These are phyloP conservation scores for Coenobita brevimanus DNA, from an alignment of 1,140 invertebrate species.

Conservation along the genomic window DNA sequence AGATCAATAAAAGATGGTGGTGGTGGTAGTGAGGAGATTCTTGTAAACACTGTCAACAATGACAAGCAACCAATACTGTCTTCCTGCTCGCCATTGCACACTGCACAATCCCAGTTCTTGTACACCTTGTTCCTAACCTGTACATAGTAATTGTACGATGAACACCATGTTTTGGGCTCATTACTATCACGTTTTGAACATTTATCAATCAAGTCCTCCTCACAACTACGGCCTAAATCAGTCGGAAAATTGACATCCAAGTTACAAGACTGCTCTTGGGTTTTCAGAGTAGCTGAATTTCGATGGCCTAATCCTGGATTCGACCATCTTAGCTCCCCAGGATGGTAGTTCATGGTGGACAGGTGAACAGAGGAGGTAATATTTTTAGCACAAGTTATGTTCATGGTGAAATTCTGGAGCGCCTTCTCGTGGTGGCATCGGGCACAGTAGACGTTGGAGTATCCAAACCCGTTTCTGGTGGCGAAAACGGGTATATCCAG, in stretches of 20 bases:
- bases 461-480: constrained; percentile 13
- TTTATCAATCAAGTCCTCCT: constrained; percentile 4
- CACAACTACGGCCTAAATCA: constrained; percentile 17
- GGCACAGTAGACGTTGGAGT: constrained; percentile 58
- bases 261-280: background rate
- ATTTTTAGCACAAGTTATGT: constrained; percentile 5
- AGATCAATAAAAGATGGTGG: constrained; percentile 36
- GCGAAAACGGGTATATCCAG: constrained; percentile 63
- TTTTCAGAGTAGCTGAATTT: background rate
- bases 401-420: background rate
- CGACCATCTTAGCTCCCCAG: constrained; percentile 42
- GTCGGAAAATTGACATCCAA: constrained; percentile 9
- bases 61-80: constrained; percentile 36
- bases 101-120: constrained; percentile 65
- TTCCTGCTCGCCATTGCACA: constrained; percentile 45
- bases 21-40: background rate
- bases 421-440: constrained; percentile 47
- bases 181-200: constrained; percentile 6
- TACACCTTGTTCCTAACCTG: constrained; percentile 2
- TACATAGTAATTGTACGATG: constrained; percentile 44
- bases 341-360: constrained; percentile 41
- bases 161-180: constrained; percentile 6
- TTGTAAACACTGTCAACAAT: background rate
- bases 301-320: background rate
- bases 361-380: background rate